phyloP scores from a whole-genome alignment of 2,888 invertebrate species.

The Ornithoptera priamus region DNA sequence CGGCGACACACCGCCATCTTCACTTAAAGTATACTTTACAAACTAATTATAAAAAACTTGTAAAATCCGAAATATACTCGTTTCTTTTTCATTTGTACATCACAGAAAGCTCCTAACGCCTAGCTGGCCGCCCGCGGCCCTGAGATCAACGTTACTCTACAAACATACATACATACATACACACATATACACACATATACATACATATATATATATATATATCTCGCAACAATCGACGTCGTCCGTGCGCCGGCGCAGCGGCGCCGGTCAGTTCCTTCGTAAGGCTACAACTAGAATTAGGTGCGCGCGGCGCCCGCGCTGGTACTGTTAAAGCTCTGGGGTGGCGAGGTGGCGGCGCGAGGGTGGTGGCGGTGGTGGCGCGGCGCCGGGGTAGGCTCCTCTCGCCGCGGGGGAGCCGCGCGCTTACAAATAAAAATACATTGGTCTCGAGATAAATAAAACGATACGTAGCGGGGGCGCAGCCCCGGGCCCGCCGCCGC shows the following conservation, averaged over 20 bases:
- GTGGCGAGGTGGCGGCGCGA: not conserved
- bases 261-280: slow-evolving; percentile 43
- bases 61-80: slow-evolving; percentile 78
- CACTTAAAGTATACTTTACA: slow-evolving; percentile 76
- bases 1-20: slow-evolving; percentile 58
- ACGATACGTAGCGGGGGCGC: slow-evolving; percentile 65
- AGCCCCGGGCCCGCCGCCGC: slow-evolving; percentile 47
- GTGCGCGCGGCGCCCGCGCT: slow-evolving; percentile 48
- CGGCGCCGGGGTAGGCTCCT: slow-evolving; percentile 24
- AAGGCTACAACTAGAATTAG: slow-evolving; percentile 68
- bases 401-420: slow-evolving; percentile 45
- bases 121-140: slow-evolving; percentile 60
- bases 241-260: too few relatives aligned
- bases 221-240: too few relatives aligned
- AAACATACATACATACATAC: not conserved
- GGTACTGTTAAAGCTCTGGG: slow-evolving; percentile 59
- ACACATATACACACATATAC: slow-evolving; percentile 69
- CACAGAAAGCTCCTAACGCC: slow-evolving; percentile 68
- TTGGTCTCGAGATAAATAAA: slow-evolving; percentile 76
- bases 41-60: slow-evolving; percentile 80
- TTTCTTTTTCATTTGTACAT: slow-evolving; percentile 73
- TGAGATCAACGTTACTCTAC: slow-evolving; percentile 74
- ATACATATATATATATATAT: too few relatives aligned
- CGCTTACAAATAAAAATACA: slow-evolving; percentile 68
- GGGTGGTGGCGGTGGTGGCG: too few relatives aligned